A percentile compares a stretch with the other conserved stretches of the same genome.
These are phyloP conservation scores for Schizopygopsis pylzovi DNA, from an alignment of 2,797 vertebrate species.

Conservation along the genomic window DNA sequence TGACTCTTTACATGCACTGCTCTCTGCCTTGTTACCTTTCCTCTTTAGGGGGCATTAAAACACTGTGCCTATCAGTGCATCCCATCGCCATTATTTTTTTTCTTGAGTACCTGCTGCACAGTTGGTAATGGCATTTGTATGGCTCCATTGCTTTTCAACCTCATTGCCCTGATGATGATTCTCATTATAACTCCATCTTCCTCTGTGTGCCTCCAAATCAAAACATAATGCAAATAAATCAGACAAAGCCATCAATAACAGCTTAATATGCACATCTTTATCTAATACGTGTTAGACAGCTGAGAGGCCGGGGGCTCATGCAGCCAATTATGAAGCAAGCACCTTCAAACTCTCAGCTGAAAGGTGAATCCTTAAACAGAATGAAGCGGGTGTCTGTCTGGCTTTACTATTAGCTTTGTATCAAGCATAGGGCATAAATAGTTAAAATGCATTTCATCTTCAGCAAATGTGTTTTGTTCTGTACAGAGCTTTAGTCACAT, in stretches of 20 bases:
- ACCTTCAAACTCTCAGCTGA: slow-evolving; percentile 34
- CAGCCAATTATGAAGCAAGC: slow-evolving; percentile 39
- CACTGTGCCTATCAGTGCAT: slow-evolving; percentile 42
- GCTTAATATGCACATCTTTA: slow-evolving; percentile 46
- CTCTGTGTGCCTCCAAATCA: slow-evolving; percentile 36
- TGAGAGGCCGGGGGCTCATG: slow-evolving; percentile 22
- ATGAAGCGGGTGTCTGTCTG: background rate
- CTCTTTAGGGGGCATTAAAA: slow-evolving; percentile 40
- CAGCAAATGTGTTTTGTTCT: slow-evolving; percentile 6
- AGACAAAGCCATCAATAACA: slow-evolving; percentile 46
- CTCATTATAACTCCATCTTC: slow-evolving; percentile 49
- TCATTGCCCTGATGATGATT: slow-evolving; percentile 47
- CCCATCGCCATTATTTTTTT: slow-evolving; percentile 33
- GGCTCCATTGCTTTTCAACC: slow-evolving; percentile 46
- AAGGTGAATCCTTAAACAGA: slow-evolving; percentile 44
- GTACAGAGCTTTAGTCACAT: background rate
- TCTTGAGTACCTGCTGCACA: slow-evolving; percentile 38
- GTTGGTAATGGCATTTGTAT: slow-evolving; percentile 46
- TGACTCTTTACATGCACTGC: slow-evolving; percentile 4
- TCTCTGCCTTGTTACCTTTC: slow-evolving; percentile 39
- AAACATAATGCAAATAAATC: slow-evolving; percentile 53
- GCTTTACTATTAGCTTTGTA: slow-evolving; percentile 26
- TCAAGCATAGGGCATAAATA: slow-evolving; percentile 19
- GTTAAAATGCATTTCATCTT: slow-evolving; percentile 33
- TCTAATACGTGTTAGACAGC: slow-evolving; percentile 45